Evolutionary conservation across 1,140 invertebrate genomes (phyloP), one percentile per base, ranked within the genome.

Genomic region (Drosophila kanapiae): DNA sequence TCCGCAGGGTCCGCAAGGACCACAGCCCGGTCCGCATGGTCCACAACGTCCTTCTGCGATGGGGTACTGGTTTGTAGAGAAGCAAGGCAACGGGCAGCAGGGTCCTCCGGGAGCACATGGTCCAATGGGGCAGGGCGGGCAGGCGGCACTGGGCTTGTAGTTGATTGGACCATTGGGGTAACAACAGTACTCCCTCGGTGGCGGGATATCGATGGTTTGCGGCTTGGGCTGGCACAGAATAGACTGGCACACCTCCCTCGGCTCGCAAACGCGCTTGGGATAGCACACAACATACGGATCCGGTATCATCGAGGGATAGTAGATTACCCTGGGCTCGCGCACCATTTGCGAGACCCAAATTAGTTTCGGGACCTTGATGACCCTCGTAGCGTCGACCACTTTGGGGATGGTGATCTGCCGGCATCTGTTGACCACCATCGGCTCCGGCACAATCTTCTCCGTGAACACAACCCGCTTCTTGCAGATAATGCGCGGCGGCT

Each of bases 241-340:
- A 3, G 85, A 91, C 61, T 92, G 91, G 42, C 91, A 92, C 38
- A 92, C 80, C 72, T 92, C 91, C 3, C 85, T 6, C 0, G 91
- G 91, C 27, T 92, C 91, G 42, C 88, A 91, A 8, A 92, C 82
- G 9, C 79, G 75, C 56, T 92, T 91, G 18, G 91, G 91, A 67
- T 91, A 92, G 68, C 91, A 92, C 23, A 92, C 91, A 42, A 92
- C 91, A 63, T 87, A 92, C 4, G 91, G 91, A 68, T 92, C 91
- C 6, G 91, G 86, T 29, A 91, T 82, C 82, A 92, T 91, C 3
- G 91, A 91, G 1, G 91, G 91, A 43, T 92, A 92, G 59, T 92
- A 92, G 27, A 92, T 91, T 0, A 92, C 80, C 6, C 88, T 69
- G 0, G 91, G 91, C 18, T 92, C 91, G 1, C 88, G 84, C 33